phyloP scores from a whole-genome alignment of 1,140 invertebrate species.

The Drosophila pandora region DNA sequence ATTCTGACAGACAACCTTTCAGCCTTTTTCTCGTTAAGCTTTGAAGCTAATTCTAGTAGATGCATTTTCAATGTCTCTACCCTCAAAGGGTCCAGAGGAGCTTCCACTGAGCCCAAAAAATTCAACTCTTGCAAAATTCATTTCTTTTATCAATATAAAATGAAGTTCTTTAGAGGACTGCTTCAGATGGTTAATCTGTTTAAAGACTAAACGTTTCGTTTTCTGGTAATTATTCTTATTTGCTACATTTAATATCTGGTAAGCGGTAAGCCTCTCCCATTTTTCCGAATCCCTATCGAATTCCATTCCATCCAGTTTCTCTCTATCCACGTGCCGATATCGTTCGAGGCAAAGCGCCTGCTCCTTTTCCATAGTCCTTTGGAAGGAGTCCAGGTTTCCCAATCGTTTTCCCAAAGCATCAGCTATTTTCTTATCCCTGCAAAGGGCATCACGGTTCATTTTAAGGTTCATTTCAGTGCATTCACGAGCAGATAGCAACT shows the following conservation, averaged over 20 bases:
- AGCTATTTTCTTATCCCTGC: neutral
- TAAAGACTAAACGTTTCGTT: neutral
- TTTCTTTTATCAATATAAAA: neutral
- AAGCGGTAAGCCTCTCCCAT: neutral
- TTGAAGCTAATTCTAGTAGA: no score
- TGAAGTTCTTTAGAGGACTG: neutral
- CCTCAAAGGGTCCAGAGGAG: no score
- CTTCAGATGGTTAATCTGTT: neutral
- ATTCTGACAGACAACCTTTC: neutral
- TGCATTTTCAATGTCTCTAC: no score
- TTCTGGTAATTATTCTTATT: neutral
- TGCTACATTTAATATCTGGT: neutral
- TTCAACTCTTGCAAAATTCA: neutral
- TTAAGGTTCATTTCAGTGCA: conserved; percentile 3
- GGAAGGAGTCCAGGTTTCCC: conserved; percentile 40
- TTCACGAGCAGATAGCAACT: conserved; percentile 16
- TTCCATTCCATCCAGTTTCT: conserved; percentile 24
- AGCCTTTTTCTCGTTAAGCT: neutral
- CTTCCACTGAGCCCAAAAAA: neutral
- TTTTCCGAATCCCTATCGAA: neutral
- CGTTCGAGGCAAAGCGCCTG: conserved; percentile 36
- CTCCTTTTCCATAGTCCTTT: conserved; percentile 26
- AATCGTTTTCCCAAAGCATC: neutral
- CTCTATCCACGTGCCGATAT: conserved; percentile 15
- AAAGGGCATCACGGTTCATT: neutral